These are phyloP conservation scores for Mustela nigripes DNA, from an alignment of 2,113 vertebrate species.

Conservation along the genomic window DNA sequence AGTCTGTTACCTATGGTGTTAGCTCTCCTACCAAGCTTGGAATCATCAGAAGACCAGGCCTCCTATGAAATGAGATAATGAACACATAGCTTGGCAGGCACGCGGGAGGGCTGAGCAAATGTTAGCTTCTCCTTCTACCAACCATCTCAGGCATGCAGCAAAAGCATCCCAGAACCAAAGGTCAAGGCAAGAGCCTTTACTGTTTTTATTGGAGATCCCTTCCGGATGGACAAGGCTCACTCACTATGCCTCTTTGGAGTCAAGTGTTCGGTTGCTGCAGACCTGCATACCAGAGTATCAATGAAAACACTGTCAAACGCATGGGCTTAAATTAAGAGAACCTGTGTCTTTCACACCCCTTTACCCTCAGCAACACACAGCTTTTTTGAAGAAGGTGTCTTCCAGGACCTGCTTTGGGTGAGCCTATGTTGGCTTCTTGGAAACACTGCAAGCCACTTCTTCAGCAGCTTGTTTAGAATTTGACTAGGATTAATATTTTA, in stretches of 20 bases:
- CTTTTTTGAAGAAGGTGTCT: not conserved
- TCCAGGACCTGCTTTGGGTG: not conserved
- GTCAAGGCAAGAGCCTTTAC: not conserved
- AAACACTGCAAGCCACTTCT: not conserved
- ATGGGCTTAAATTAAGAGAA: not conserved
- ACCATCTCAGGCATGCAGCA: not conserved
- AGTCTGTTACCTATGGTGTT: not conserved
- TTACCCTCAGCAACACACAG: not conserved
- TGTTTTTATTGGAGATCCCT: not conserved
- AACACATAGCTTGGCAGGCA: not conserved
- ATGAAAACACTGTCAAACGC: not conserved
- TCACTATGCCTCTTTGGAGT: not conserved
- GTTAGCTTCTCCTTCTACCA: not conserved
- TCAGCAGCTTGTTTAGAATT: not conserved
- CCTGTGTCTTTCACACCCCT: not conserved
- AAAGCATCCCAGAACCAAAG: not conserved
- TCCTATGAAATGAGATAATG: not conserved
- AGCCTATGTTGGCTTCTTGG: not conserved
- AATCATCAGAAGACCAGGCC: not conserved
- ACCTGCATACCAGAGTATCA: not conserved
- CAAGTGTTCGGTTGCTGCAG: not conserved
- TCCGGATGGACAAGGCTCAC: not conserved
- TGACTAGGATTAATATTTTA: slow-evolving; percentile 26
- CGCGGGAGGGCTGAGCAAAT: not conserved
- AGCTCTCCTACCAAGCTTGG: not conserved